Percentiles rank a stretch among this genome's conserved stretches.
These are phyloP conservation scores for Thymallus thymallus DNA, from an alignment of 2,113 vertebrate genomes.

Conservation along the genomic window DNA sequence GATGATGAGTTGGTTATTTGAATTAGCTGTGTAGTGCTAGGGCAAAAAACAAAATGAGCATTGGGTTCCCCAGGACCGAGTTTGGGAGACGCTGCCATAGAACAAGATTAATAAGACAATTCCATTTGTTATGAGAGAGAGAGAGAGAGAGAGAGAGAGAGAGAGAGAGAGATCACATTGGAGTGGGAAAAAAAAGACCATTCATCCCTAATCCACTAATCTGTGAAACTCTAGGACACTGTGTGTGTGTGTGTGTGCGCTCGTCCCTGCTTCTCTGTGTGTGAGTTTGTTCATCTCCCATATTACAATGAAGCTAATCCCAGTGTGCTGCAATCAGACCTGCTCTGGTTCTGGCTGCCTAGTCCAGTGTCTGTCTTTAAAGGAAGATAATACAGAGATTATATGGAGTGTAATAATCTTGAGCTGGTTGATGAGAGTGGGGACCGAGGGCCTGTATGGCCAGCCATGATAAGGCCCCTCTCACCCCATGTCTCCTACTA, in stretches of 20 bases:
- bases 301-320: slow-evolving; percentile 61
- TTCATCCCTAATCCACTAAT: slow-evolving; percentile 64
- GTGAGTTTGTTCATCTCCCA: slow-evolving; percentile 7
- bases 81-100: not conserved
- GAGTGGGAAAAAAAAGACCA: no score
- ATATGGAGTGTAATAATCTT: slow-evolving; percentile 44
- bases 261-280: no score
- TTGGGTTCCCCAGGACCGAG: no score
- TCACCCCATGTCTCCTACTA: slow-evolving; percentile 24
- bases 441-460: slow-evolving; percentile 53
- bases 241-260: no score
- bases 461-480: slow-evolving; percentile 52
- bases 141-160: slow-evolving; percentile 7
- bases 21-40: no score
- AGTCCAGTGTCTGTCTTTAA: slow-evolving; percentile 26
- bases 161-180: not conserved
- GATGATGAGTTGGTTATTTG: no score
- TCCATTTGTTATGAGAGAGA: slow-evolving; percentile 7
- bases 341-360: slow-evolving; percentile 1
- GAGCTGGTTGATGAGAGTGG: slow-evolving; percentile 56
- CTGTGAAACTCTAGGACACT: slow-evolving; percentile 42
- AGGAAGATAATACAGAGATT: slow-evolving; percentile 53
- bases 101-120: slow-evolving; percentile 54
- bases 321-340: slow-evolving; percentile 15
- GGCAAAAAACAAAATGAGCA: no score